Base-by-base conservation (phyloP, 2,888 invertebrate species). In the Agelastica alni region DNA sequence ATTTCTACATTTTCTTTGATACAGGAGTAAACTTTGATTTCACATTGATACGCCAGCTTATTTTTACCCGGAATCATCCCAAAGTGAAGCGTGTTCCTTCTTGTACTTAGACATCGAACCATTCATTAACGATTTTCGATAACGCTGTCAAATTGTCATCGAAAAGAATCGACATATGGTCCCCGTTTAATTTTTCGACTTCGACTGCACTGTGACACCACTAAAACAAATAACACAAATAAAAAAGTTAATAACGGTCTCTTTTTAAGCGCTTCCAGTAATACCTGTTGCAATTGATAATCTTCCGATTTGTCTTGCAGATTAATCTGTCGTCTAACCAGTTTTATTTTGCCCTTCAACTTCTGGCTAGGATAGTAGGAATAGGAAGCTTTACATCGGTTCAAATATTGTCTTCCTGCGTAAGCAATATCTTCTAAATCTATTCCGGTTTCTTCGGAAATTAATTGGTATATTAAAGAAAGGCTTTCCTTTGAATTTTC, bases 201-300 rank as follows among this genome's bases (percentile, higher is more conserved):
- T 47, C 48, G 9, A 62, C 51, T 26, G 54, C 20, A 28, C 56
- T 41, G 4, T 51, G 28, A 39, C 62, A 62, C 6, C 57, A 30
- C 62, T 62, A 37, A 41, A 60, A 61, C 2, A 26, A 32, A 46
- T n/a, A 12, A 30, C 10, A 18, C 14, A 9, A 12, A 32, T 13
- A 32, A 14, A 14, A 37, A 10, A 14, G 4, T 32, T 4, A 41
- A 1, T 12, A 36, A 9, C n/a, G 12, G 20, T 3, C 13, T 26
- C 4, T 16, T 32, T 43, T n/a, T n/a, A n/a, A n/a, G n/a, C n/a
- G n/a, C n/a, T n/a, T n/a, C n/a, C n/a, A n/a, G n/a, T n/a, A n/a
- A n/a, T 32, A 63, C 63, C 60, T 56, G 43, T 17, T 61, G 56
- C 13, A 61, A 48, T 7, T 53, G 56, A 26, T 61, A 63, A 46